A percentile compares a stretch with the other conserved stretches of the same genome.
Conservation (phyloP, 2,113 vertebrate species). For the Campylomormyrus numenius region DNA sequence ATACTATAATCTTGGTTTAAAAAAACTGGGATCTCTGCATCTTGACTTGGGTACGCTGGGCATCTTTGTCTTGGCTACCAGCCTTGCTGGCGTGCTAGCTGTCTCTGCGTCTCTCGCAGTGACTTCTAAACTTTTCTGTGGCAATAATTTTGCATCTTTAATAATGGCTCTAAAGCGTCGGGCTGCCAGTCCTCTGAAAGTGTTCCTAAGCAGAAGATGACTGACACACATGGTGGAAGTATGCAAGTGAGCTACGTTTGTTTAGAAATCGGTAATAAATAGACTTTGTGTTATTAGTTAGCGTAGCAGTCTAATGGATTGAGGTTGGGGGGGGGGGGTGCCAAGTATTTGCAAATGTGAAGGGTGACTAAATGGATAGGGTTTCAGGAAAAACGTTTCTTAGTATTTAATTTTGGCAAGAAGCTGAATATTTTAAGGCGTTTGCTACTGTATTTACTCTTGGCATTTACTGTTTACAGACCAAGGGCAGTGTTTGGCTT, state of each 20-base stretch:
- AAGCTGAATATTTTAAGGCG: neutral
- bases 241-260: too few species aligned
- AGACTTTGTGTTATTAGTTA: neutral
- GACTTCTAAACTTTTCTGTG: neutral
- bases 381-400: neutral
- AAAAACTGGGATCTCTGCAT: neutral
- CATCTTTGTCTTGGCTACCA: neutral
- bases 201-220: neutral
- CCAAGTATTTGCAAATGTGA: neutral
- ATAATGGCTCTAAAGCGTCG: neutral
- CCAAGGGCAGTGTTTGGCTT: neutral
- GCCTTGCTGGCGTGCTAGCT: neutral
- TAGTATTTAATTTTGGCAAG: neutral
- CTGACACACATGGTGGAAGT: neutral
- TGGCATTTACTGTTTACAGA: neutral
- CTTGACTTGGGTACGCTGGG: neutral
- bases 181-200: neutral
- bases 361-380: neutral
- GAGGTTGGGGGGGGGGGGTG: neutral
- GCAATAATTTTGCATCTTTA: neutral
- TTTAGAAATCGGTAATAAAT: neutral
- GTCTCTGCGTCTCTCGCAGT: neutral
- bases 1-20: neutral
- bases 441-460: neutral
- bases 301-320: neutral